phyloP scores from a whole-genome alignment of 2,113 vertebrate genomes.

The Miniopterus natalensis region DNA sequence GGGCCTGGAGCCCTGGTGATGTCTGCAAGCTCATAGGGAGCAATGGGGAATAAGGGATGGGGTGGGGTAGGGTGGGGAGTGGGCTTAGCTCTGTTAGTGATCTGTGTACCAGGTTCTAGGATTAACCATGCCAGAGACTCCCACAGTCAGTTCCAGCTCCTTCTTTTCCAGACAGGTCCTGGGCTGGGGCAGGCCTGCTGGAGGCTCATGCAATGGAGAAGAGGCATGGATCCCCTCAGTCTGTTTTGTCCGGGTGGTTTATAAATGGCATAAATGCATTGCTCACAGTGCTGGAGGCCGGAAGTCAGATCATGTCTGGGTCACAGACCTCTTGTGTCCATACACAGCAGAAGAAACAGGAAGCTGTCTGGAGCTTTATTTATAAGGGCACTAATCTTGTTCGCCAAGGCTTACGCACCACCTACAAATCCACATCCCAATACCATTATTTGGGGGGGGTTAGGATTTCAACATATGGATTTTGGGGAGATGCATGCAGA shows the following conservation, averaged over 20 bases:
- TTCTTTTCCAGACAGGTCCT: background rate
- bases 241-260: background rate
- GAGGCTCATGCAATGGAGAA: fast-evolving
- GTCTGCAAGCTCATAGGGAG: background rate
- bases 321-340: background rate
- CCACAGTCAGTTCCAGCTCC: background rate
- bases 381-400: background rate
- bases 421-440: background rate
- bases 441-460: background rate
- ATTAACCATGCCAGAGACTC: background rate
- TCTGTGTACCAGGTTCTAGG: background rate
- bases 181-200: background rate
- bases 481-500: background rate
- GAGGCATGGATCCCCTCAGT: background rate
- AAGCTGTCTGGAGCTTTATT: background rate
- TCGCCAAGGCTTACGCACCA: background rate
- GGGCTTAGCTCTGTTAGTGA: background rate
- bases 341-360: background rate
- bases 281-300: background rate
- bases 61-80: fast-evolving
- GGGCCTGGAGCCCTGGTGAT: background rate
- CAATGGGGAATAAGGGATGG: too few relatives aligned
- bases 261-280: background rate
- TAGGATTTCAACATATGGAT: background rate
- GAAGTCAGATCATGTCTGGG: background rate